A percentile compares a stretch with the other conserved stretches of the same genome.
These are phyloP conservation scores for Watsonalla cultraria DNA, from an alignment of 2,888 invertebrate species.

Conservation along the genomic window DNA sequence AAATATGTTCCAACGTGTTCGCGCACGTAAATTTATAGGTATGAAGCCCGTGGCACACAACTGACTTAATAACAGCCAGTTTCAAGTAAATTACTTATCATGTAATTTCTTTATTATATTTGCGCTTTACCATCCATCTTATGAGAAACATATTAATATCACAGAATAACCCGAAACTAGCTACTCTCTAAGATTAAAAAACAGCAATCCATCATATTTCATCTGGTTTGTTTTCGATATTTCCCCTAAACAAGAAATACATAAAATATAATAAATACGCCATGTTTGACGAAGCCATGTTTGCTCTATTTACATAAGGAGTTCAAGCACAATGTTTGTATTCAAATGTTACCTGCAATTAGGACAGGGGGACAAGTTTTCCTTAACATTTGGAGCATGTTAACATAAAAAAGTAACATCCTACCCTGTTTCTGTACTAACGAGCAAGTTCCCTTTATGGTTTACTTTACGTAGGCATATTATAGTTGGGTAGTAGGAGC, in stretches of 20 bases:
- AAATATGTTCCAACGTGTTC: too few species aligned
- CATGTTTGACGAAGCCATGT: background rate
- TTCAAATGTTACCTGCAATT: slow-evolving; percentile 15
- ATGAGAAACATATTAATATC: background rate
- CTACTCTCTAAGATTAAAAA: background rate
- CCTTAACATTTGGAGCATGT: slow-evolving; percentile 8
- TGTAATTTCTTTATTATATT: too few species aligned
- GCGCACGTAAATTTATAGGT: too few species aligned
- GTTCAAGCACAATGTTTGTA: slow-evolving; percentile 20
- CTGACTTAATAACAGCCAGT: too few species aligned
- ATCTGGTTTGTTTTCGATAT: background rate
- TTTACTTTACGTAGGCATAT: too few species aligned
- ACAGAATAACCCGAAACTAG: background rate
- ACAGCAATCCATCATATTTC: background rate
- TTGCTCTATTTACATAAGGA: slow-evolving; percentile 10
- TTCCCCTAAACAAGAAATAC: background rate
- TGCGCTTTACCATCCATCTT: too few species aligned
- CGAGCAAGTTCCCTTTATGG: too few species aligned
- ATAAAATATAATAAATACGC: background rate
- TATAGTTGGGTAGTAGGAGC: too few species aligned
- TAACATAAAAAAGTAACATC: background rate
- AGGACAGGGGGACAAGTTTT: slow-evolving; percentile 10
- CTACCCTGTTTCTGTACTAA: too few species aligned
- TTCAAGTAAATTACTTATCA: too few species aligned
- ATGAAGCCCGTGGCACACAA: too few species aligned